phyloP scores from a whole-genome alignment of 30 jellyfish, hydroid and myxozoan species.

The Cassiopea andromeda region DNA sequence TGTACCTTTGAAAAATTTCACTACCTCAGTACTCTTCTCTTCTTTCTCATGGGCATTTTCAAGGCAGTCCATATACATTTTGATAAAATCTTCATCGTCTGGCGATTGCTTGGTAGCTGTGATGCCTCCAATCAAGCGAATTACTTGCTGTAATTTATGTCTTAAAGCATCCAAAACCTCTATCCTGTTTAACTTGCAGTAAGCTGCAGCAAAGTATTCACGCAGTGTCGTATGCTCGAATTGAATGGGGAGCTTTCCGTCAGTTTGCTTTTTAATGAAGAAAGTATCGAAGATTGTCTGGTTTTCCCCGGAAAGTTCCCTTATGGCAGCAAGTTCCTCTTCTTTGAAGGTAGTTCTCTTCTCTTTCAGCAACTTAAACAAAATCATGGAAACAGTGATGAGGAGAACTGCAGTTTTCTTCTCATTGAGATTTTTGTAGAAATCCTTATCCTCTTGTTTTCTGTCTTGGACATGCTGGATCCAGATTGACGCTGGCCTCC shows the following conservation, averaged over 20 bases:
- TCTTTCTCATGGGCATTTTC: neutral
- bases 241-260: neutral
- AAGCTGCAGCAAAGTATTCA: slow-evolving; percentile 5
- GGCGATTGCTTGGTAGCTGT: neutral
- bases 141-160: neutral
- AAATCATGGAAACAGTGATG: neutral
- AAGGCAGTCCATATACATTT: neutral
- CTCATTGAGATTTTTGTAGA: slow-evolving; percentile 4
- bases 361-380: neutral
- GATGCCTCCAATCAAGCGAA: slow-evolving; percentile 5
- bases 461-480: slow-evolving; percentile 3
- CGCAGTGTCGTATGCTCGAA: neutral
- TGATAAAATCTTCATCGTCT: neutral
- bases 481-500: neutral
- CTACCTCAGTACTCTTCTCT: neutral
- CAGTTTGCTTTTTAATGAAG: neutral
- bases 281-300: neutral
- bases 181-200: neutral
- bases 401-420: neutral
- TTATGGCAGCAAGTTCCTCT: neutral
- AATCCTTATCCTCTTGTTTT: neutral
- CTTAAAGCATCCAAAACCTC: neutral
- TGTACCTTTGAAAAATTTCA: neutral
- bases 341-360: neutral
- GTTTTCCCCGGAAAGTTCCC: neutral